Percentiles rank a stretch among this genome's conserved stretches.
phyloP scores from a whole-genome alignment of 2,888 invertebrate species.

The Formica aserva region DNA sequence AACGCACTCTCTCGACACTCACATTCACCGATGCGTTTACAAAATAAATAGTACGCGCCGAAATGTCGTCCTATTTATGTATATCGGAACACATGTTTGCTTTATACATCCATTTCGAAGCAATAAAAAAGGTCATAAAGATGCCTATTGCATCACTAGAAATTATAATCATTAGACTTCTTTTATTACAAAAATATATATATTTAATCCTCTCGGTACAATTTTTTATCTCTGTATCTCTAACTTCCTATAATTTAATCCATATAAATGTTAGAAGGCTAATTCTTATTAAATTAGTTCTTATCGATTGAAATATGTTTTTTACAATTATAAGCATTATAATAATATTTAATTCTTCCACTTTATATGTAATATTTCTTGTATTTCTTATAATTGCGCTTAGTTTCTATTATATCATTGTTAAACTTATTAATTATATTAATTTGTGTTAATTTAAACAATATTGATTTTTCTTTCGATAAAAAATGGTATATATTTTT shows the following conservation, averaged over 20 bases:
- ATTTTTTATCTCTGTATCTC: neutral
- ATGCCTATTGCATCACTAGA: neutral
- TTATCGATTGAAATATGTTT: neutral
- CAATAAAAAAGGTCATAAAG: slow-evolving; percentile 30
- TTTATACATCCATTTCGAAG: slow-evolving; percentile 69
- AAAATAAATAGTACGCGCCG: slow-evolving; percentile 84
- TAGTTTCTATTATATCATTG: neutral
- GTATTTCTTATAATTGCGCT: neutral
- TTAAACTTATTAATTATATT: neutral
- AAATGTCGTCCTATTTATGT: slow-evolving; percentile 83
- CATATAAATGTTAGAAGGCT: neutral
- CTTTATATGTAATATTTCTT: neutral
- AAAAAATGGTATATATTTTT: neutral
- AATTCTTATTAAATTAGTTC: neutral
- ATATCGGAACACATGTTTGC: slow-evolving; percentile 77
- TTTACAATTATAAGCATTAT: neutral
- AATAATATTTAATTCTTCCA: neutral
- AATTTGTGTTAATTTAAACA: slow-evolving; percentile 3
- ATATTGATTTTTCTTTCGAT: neutral
- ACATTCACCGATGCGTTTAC: slow-evolving; percentile 80
- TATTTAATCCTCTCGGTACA: neutral
- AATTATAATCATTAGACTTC: neutral
- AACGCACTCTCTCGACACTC: slow-evolving; percentile 73
- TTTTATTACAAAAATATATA: neutral
- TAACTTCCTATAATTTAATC: slow-evolving; percentile 6